Evolutionary conservation across 2,113 vertebrate species (phyloP).

Genomic region (Ageneiosus marmoratus): DNA sequence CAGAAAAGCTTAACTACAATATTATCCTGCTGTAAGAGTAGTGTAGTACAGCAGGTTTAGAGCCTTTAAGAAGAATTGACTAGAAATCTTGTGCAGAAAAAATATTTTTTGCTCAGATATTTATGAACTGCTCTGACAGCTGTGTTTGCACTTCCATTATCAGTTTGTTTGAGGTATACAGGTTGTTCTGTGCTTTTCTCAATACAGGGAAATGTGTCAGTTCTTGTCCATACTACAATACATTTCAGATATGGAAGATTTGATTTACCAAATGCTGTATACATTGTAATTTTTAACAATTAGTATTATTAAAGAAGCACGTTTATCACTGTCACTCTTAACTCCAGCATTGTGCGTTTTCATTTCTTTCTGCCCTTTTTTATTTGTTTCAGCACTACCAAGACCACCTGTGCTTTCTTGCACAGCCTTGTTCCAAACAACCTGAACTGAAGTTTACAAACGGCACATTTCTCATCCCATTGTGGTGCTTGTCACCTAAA

Average conservation of each 20-base stretch:
- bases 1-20: background rate
- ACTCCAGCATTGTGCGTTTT: background rate
- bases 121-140: background rate
- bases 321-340: background rate
- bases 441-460: conserved; percentile 35
- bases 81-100: background rate
- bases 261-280: background rate
- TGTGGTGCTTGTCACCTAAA: conserved; percentile 39
- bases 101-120: background rate
- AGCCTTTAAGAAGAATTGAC: background rate
- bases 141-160: background rate
- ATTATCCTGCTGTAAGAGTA: background rate
- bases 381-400: background rate
- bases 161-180: background rate
- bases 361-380: background rate
- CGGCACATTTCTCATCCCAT: conserved; percentile 45
- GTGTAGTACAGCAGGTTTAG: background rate
- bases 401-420: conserved; percentile 24
- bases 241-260: background rate
- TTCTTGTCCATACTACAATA: background rate
- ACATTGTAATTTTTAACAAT: background rate
- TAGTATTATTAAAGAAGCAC: background rate
- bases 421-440: conserved; percentile 41
- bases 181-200: background rate
- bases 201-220: background rate